Evolutionary conservation across 2,797 vertebrate species (phyloP), one percentile per base, ranked within the genome.

Genomic region (Cyclopterus lumpus): DNA sequence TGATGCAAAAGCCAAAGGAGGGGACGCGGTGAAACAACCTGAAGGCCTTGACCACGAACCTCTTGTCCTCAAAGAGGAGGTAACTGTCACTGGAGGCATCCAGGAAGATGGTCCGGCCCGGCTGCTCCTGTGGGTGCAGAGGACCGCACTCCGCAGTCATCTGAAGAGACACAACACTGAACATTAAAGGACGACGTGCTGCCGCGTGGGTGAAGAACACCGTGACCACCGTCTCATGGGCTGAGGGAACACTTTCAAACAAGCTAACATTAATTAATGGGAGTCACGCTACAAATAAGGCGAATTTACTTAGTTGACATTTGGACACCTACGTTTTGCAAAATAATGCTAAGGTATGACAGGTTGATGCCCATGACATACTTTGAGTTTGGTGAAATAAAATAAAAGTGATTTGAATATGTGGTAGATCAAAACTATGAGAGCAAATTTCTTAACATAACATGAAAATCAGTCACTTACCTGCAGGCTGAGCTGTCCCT

Each of bases 11-110:
- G 1, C 98, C 97, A 58, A 99, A 99, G 11, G 97, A 98, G 2
- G 97, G 96, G 57, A 98, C 72, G 15, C 97, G 95, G 79, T 99
- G 98, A 71, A 95, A 97, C n/a, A 99, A 93, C 75, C 95, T 93
- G 83, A 99, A 97, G 0, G 96, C 97, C 75, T 94, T 95, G 12
- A 98, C 93, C 0, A 92, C 87, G 79, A 98, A 94, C 75, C 92
- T 95, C 61, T 95, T 92, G 1, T 96, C 94, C 70, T 97, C 94
- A 36, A 96, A 66, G 67, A 99, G 94, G 57, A 83, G 22, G 80
- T 97, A 99, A 0, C 87, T 91, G 30, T 94, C 92, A 5, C 91
- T 92, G 6, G 67, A 87, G 0, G 81, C 86, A 38, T 96, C 94
- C 80, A 96, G 87, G 1, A 75, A 60, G 74, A 99, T 86, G 0